Base-by-base conservation (phyloP, 2,888 invertebrate species). In the Saturnia pavonia region DNA sequence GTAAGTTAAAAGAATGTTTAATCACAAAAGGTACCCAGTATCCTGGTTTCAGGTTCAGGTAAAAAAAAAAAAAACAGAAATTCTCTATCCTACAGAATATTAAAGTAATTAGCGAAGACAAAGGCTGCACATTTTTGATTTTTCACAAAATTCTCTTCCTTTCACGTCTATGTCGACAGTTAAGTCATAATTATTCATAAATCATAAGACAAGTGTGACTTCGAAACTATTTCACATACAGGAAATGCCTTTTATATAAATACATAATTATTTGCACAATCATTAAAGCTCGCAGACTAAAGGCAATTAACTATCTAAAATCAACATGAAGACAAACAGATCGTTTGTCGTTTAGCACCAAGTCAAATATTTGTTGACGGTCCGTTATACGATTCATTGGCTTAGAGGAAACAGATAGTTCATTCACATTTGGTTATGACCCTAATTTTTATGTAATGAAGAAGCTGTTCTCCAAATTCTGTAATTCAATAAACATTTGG, bases 311-410 rank as follows among this genome's bases (percentile, higher is more conserved):
- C 65, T 65, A 65, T 65, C 65, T 65, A 65, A 65, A 65, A 65
- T 40, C 34, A 65, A 65, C n/a, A 65, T n/a, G 40, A 65, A 40
- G 65, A 54, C 70, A 70, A 70, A 70, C 54, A 70, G 66, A 70
- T 67, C 66, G 54, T 70, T 27, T 42, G 40, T 54, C 54, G 66
- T 70, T 67, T 70, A 67, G 70, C 67, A 70, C 70, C 27, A 67
- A 68, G 16, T 51, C 65, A 68, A 71, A 71, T 71, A 51, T 71
- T 71, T 68, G 71, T 65, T 11, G 65, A 69, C 68, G 48, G 68
- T 65, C 51, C 68, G 40, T 65, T 9, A 40, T n/a, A 65, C 40
- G 27, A 25, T 22, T n/a, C 65, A 34, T 40, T n/a, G 22, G n/a
- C 19, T 34, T 40, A 65, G 40, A n/a, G 34, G 40, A 65, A 7